These are phyloP conservation scores for Margarornis squamiger DNA, from an alignment of 2,797 vertebrate genomes.

Conservation along the genomic window DNA sequence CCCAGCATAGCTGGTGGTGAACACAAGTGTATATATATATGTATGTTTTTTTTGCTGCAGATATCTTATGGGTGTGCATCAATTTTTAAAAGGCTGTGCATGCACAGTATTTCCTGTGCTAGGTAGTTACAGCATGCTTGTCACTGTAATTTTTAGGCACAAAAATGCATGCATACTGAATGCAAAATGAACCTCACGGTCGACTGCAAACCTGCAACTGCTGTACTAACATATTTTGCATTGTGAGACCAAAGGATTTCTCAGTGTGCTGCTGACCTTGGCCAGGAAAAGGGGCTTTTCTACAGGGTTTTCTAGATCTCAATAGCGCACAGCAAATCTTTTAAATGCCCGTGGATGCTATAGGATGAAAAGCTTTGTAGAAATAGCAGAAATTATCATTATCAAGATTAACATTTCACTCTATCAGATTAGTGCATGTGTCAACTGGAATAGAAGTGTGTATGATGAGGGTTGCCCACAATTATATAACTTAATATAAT, in stretches of 20 bases:
- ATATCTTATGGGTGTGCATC: not conserved
- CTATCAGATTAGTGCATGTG: conserved; percentile 25
- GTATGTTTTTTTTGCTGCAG: not conserved
- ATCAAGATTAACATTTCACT: conserved; percentile 6
- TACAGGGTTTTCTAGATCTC: not conserved
- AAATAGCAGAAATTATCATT: conserved; percentile 29
- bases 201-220: not conserved
- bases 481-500: not conserved
- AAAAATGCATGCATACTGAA: not conserved
- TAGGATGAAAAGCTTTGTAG: not conserved
- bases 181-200: not conserved
- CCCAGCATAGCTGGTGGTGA: not conserved
- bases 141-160: conserved; percentile 1
- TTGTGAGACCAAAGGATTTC: not conserved
- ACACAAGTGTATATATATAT: not conserved
- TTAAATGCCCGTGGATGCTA: not conserved
- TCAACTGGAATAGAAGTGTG: not conserved
- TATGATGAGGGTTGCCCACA: not conserved
- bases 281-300: not conserved
- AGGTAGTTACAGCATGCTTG: not conserved
- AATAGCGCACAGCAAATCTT: not conserved
- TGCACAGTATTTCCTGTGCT: not conserved
- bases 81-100: conserved; percentile 7
- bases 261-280: not conserved
- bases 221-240: not conserved